phyloP scores from a whole-genome alignment of 2,797 vertebrate genomes.

The Euphonia xanthogaster region DNA sequence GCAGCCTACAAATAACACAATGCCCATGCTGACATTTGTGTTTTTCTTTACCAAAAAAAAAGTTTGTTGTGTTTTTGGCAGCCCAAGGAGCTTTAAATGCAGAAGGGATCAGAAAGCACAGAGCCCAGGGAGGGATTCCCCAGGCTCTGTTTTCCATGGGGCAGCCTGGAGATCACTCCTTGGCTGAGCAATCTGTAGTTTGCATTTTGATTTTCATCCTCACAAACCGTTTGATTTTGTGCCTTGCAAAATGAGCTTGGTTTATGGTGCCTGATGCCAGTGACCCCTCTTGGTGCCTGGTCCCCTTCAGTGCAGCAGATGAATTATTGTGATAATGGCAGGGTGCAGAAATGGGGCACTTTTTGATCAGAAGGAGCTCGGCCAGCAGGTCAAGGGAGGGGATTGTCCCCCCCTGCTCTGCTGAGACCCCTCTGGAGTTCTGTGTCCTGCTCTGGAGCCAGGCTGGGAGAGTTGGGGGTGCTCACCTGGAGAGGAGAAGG shows the following conservation, averaged over 20 bases:
- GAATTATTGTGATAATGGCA: background rate
- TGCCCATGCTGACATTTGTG: fast-evolving
- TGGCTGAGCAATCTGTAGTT: background rate
- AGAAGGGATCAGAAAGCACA: background rate
- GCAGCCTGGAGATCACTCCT: background rate
- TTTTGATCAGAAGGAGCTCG: background rate
- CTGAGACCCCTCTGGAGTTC: background rate
- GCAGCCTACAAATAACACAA: background rate
- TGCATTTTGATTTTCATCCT: background rate
- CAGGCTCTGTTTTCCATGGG: background rate
- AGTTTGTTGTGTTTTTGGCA: background rate
- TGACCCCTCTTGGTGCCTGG: background rate
- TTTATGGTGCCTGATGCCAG: background rate
- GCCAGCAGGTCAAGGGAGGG: background rate
- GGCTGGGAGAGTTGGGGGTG: background rate
- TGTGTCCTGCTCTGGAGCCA: background rate
- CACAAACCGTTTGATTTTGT: fast-evolving
- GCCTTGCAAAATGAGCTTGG: background rate
- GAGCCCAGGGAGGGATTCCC: background rate
- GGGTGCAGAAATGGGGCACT: background rate
- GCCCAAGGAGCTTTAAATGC: background rate
- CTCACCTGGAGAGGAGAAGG: background rate
- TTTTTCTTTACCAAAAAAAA: background rate
- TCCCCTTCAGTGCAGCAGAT: background rate
- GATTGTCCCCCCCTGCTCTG: background rate